Evolutionary conservation across 1,140 invertebrate genomes (phyloP).

Genomic region (Drosophila arawakana): DNA sequence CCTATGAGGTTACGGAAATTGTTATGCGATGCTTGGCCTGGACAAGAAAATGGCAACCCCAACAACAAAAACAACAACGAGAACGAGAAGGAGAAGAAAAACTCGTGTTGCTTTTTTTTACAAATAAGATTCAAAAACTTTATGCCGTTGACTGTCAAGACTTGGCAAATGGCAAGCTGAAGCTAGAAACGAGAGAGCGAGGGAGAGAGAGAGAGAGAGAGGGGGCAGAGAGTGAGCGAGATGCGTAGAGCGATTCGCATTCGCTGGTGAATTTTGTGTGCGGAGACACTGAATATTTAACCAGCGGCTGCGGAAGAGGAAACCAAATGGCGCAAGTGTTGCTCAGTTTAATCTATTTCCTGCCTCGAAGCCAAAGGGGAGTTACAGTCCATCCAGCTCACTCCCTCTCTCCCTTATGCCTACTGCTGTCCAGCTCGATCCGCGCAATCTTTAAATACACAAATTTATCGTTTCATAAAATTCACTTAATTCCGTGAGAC

Average conservation of each 20-base stretch:
- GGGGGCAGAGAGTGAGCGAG: background rate
- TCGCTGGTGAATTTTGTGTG: slow-evolving; percentile 37
- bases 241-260: slow-evolving; percentile 39
- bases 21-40: slow-evolving; percentile 62
- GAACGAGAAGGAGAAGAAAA: background rate
- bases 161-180: slow-evolving; percentile 57
- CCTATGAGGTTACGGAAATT: slow-evolving; percentile 67
- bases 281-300: slow-evolving; percentile 68
- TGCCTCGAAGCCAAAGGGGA: slow-evolving; percentile 15
- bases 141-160: slow-evolving; percentile 73
- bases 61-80: slow-evolving; percentile 33
- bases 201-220: background rate
- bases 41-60: slow-evolving; percentile 48
- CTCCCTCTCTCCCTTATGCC: background rate
- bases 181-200: background rate
- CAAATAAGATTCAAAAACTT: slow-evolving; percentile 79
- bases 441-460: slow-evolving; percentile 55
- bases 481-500: slow-evolving; percentile 60
- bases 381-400: background rate
- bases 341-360: slow-evolving; percentile 77
- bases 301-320: slow-evolving; percentile 61
- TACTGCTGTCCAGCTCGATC: slow-evolving; percentile 31
- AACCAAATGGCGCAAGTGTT: slow-evolving; percentile 67
- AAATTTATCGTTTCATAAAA: slow-evolving; percentile 64
- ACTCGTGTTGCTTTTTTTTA: slow-evolving; percentile 47